phyloP scores from a whole-genome alignment of 2,797 vertebrate genomes.

The Falco biarmicus region DNA sequence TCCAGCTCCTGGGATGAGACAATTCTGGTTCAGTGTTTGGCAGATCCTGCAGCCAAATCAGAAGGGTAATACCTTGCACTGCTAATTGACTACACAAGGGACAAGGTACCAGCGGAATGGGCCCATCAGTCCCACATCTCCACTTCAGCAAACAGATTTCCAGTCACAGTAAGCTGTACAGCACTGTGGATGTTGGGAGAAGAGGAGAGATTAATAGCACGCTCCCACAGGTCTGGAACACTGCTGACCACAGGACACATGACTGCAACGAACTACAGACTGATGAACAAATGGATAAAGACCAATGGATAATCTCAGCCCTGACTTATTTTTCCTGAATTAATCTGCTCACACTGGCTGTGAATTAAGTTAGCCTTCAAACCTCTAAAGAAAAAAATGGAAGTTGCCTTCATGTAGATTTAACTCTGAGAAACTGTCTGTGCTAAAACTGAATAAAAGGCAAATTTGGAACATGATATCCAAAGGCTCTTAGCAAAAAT shows the following conservation, averaged over 20 bases:
- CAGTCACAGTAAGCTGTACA: not conserved
- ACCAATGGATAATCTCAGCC: not conserved
- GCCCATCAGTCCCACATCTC: not conserved
- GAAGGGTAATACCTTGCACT: not conserved
- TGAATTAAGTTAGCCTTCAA: constrained; percentile 15
- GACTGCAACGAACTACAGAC: not conserved
- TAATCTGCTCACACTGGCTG: not conserved
- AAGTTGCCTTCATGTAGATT: not conserved
- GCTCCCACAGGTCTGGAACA: not conserved
- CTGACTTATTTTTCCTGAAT: constrained; percentile 2
- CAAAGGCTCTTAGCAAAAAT: constrained; percentile 2
- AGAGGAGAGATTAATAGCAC: not conserved
- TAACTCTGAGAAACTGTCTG: not conserved
- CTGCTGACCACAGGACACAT: not conserved
- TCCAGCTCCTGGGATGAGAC: not conserved
- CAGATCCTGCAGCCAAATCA: not conserved
- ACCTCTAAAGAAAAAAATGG: constrained; percentile 6
- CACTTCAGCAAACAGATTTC: not conserved
- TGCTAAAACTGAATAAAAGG: not conserved
- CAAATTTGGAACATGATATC: not conserved
- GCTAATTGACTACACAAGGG: not conserved
- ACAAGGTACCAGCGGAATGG: not conserved
- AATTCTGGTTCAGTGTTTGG: not conserved
- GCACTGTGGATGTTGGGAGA: not conserved
- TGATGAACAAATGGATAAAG: not conserved